Base-by-base conservation (phyloP, 2,113 vertebrate species). In the Telmatochromis bifrenatus region DNA sequence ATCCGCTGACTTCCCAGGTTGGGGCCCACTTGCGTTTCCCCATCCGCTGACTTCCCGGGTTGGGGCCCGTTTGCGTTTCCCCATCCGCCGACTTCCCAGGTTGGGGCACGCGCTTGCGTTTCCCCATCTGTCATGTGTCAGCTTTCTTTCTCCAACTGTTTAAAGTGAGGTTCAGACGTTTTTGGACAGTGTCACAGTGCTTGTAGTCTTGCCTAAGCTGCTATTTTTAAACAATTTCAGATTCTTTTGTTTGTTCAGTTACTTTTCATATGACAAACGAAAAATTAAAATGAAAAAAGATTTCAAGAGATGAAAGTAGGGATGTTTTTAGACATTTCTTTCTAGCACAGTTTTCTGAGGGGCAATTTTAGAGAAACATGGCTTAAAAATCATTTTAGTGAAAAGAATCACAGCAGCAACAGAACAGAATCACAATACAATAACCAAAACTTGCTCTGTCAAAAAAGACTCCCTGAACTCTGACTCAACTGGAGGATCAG, bases 21-120 rank as follows among this genome's bases (percentile, higher is more conserved):
- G 37, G 37, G 37, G 5, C 37, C 37, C 3, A 0, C 11, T 12
- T 39, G 5, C 1, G 3, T 39, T 39, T 39, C 39, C 39, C 11
- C 37, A 39, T 39, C 37, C 5, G 37, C 37, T 0, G 37, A 39
- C 10, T 0, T 37, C 9, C 9, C 35, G 2, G 9, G 4, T 11
- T 39, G 37, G 9, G 37, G 37, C 9, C 9, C 2, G 0, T 9
- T 37, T 37, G 33, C 1, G 2, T 37, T 37, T 9, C 35, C 35
- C 35, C 35, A 37, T 37, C 9, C 4, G 4, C 35, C 0, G 33
- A 35, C 33, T 0, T 37, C 5, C 11, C 37, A 39, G 37, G 37
- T 39, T 39, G 37, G 37, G 37, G 2, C 37, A 4, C 5, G 2
- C 39, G 0, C 35, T 37, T 39, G 37, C 4, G 1, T 39, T 42